Conservation (phyloP, 2,888 invertebrate species). For the Micoletzkya japonica region DNA sequence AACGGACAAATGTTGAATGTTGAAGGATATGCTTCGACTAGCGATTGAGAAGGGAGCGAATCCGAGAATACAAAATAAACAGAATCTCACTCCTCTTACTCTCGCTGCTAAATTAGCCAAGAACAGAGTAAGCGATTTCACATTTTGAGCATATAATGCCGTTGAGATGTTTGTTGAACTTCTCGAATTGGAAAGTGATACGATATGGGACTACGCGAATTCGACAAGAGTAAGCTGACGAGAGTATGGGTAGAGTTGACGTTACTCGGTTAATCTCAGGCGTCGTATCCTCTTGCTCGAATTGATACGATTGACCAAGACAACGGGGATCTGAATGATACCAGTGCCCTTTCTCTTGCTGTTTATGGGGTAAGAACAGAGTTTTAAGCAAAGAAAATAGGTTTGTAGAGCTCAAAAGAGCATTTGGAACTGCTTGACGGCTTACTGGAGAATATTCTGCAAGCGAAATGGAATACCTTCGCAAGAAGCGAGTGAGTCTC, state of each 20-base stretch:
- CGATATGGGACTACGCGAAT: slow-evolving; percentile 90
- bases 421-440: slow-evolving; percentile 93
- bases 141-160: background rate
- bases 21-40: slow-evolving; percentile 80
- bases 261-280: slow-evolving; percentile 28
- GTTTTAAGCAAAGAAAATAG: background rate
- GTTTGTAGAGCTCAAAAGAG: background rate
- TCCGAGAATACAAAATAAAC: slow-evolving; percentile 80
- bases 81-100: slow-evolving; percentile 86
- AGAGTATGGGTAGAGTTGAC: too few relatives aligned
- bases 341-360: slow-evolving; percentile 90
- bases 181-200: slow-evolving; percentile 89
- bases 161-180: slow-evolving; percentile 88
- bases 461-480: slow-evolving; percentile 94
- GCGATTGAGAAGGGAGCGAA: slow-evolving; percentile 88
- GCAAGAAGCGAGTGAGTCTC: slow-evolving; percentile 75
- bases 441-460: slow-evolving; percentile 84
- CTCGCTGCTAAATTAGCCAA: slow-evolving; percentile 87
- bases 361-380: slow-evolving; percentile 81
- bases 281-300: slow-evolving; percentile 87
- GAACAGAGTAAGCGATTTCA: slow-evolving; percentile 71
- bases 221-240: slow-evolving; percentile 67
- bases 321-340: slow-evolving; percentile 88
- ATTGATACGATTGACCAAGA: slow-evolving; percentile 91
- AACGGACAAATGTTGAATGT: background rate